A percentile compares a stretch with the other conserved stretches of the same genome.
Evolutionary conservation across 2,888 invertebrate genomes (phyloP).

Genomic region (Drosophila formosana): DNA sequence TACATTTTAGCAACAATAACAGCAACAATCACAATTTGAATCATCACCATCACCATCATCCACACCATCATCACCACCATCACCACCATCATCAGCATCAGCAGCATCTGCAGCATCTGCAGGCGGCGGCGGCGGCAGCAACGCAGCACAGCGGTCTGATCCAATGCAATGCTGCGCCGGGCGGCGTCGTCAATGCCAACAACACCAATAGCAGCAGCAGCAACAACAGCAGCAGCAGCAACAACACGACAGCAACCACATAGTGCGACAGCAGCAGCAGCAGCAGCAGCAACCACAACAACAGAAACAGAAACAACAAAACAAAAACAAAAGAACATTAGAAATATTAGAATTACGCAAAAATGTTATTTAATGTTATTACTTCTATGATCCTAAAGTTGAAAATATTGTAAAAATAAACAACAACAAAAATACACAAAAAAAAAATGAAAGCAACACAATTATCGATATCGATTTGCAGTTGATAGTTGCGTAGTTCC

Average conservation of each 20-base stretch:
- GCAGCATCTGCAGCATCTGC: constrained; percentile 48
- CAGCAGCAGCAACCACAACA: constrained; percentile 48
- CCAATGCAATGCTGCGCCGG: constrained; percentile 83
- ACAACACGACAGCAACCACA: constrained; percentile 82
- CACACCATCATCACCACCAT: constrained; percentile 66
- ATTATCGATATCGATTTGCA: constrained; percentile 54
- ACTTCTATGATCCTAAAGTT: constrained; percentile 79
- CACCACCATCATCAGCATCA: constrained; percentile 66
- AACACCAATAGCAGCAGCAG: constrained; percentile 16
- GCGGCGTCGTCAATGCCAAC: constrained; percentile 3
- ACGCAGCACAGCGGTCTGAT: constrained; percentile 82
- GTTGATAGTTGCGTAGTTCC: constrained; percentile 50
- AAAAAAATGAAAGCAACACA: constrained; percentile 46
- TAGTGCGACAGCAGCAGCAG: constrained; percentile 83
- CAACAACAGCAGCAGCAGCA: constrained; percentile 59
- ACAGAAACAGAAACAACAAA: constrained; percentile 46
- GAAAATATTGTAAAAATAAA: constrained; percentile 80
- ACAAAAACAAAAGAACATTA: constrained; percentile 69
- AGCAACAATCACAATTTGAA: constrained; percentile 75
- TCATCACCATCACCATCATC: constrained; percentile 71
- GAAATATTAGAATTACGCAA: constrained; percentile 78
- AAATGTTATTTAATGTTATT: constrained; percentile 81
- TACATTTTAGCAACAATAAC: constrained; percentile 83
- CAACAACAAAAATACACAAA: constrained; percentile 48
- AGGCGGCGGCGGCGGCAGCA: constrained; percentile 35